Conservation (phyloP, 2,888 invertebrate genomes). For the Cheilosia urbana region DNA sequence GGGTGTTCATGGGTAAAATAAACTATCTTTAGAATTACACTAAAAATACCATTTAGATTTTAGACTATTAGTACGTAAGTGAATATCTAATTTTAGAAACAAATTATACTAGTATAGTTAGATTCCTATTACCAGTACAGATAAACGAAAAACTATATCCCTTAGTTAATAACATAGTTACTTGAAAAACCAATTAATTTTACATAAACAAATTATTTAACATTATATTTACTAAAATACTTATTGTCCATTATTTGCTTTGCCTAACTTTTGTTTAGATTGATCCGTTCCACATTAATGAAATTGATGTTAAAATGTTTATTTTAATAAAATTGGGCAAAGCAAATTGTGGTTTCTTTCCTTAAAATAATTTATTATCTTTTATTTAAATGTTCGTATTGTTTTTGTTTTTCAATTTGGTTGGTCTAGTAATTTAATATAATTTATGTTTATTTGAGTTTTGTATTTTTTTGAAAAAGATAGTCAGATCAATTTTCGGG, state of each 20-base stretch:
- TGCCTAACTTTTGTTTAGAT: neutral
- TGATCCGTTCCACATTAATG: neutral
- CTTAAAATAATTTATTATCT: neutral
- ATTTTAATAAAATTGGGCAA: slow-evolving; percentile 3
- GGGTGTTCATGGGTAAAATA: slow-evolving; percentile 41
- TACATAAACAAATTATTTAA: slow-evolving; percentile 18
- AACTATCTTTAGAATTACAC: slow-evolving; percentile 14
- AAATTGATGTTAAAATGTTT: neutral
- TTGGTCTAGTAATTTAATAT: too few relatives aligned
- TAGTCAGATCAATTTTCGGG: too few relatives aligned
- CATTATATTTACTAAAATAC: slow-evolving; percentile 29
- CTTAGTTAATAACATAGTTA: slow-evolving; percentile 46
- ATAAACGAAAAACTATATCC: neutral
- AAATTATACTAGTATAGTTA: slow-evolving; percentile 34
- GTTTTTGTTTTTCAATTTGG: too few relatives aligned
- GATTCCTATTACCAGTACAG: slow-evolving; percentile 18
- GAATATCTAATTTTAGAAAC: slow-evolving; percentile 12
- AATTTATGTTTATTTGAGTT: too few relatives aligned
- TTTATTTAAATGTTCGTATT: slow-evolving; percentile 5
- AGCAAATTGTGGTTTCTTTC: slow-evolving; percentile 12
- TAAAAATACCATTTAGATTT: neutral
- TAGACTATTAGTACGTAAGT: slow-evolving; percentile 53
- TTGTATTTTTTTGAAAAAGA: too few relatives aligned
- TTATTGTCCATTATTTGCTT: slow-evolving; percentile 8
- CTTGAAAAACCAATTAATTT: slow-evolving; percentile 21